Base-by-base conservation (phyloP, 2,888 invertebrate genomes). In the Philaethria dido region DNA sequence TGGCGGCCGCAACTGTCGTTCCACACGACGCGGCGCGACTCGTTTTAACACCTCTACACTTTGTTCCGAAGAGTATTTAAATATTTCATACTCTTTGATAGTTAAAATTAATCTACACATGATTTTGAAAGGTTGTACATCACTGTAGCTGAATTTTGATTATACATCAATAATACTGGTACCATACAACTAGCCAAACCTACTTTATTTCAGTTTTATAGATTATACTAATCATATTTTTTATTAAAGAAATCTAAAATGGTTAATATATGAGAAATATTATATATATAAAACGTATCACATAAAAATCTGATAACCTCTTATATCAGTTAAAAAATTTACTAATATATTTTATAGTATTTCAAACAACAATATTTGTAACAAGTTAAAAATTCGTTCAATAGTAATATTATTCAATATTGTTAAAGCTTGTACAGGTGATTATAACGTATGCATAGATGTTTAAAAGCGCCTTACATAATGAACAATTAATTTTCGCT, bases 1-100 rank as follows among this genome's bases (percentile, higher is more conserved):
- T 79, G 85, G 74, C 82, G 81, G 91, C 83, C 91, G 82, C 70
- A 78, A 75, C 77, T 75, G 80, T 81, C 78, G 75, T 73, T 72
- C 66, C 72, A 68, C 71, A 68, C 64, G 64, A 59, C 66, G 54
- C 70, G 69, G 59, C 68, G 61, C 62, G 64, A 69, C 70, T 54
- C 50, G 66, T 59, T 66, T 50, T 68, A 52, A 65, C 64, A 68
- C 67, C 64, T 68, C 64, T 45, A 48, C 25, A 50, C 25, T 55
- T 55, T 69, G 52, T 47, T 16, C 33, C 4, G 52, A 52, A 60
- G 18, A n/a, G 22, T 57, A 25, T 25, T 47, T 9, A 8, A 16
- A 18, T 2, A 48, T n/a, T 33, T 16, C 29, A 9, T n/a, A 11
- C 29, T 29, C 52, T 52, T 33, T 33, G 1, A 33, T 29, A 11